These are phyloP conservation scores for Parazoanthus atlanticus DNA, from an alignment of 92 coral and sea anemone species.

Conservation along the genomic window DNA sequence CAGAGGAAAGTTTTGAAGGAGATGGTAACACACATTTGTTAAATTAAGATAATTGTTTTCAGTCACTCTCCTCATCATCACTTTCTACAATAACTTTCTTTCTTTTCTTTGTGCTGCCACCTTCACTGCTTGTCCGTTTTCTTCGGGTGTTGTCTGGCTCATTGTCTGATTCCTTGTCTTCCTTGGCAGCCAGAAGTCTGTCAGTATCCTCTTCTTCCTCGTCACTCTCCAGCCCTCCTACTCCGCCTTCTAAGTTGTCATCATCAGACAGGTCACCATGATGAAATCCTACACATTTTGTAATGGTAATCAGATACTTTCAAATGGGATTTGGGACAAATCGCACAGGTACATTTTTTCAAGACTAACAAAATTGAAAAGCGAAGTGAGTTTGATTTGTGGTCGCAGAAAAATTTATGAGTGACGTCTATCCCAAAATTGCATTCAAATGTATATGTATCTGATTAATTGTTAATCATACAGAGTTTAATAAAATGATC, in stretches of 20 bases:
- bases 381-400: no score
- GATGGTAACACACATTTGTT: not conserved
- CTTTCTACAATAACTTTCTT: slow-evolving; percentile 91
- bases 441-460: no score
- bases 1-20: not conserved
- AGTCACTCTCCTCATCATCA: slow-evolving; percentile 97
- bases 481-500: no score
- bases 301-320: not conserved
- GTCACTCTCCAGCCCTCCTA: slow-evolving; percentile 93
- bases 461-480: no score
- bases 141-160: slow-evolving; percentile 53
- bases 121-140: slow-evolving; percentile 75
- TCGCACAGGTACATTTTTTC: no score
- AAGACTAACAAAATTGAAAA: no score
- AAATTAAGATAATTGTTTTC: not conserved
- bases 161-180: slow-evolving; percentile 71
- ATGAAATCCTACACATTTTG: slow-evolving; percentile 51
- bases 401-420: no score
- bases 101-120: slow-evolving; percentile 75
- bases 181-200: slow-evolving; percentile 83
- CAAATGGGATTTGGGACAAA: no score
- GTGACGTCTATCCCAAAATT: no score
- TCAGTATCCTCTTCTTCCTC: slow-evolving; percentile 80
- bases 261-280: slow-evolving; percentile 81
- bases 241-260: slow-evolving; percentile 71